Evolutionary conservation across 2,113 vertebrate genomes (phyloP), one percentile per base, ranked within the genome.

Genomic region (Toxotes chatareus): DNA sequence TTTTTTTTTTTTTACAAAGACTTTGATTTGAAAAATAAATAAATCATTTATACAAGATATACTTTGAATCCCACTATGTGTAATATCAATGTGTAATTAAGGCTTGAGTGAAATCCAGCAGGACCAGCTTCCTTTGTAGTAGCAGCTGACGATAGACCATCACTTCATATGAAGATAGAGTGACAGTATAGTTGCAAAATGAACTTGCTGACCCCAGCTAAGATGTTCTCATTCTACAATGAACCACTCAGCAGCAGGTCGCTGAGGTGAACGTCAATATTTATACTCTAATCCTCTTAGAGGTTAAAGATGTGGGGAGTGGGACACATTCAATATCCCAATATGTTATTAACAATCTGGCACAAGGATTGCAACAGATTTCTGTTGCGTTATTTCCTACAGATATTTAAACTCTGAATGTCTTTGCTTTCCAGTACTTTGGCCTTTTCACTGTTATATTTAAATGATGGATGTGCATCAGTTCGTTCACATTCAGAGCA

Each of bases 401-500:
- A 62, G 65, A 81, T 27, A 17, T 77, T 79, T 80, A 51, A 84
- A 65, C 61, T 76, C 53, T 82, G 73, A 76, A 64, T 77, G 69
- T 21, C 56, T 40, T 36, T 23, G 4, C 51, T 76, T 75, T 69
- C 60, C 16, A 17, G 13, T 64, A 13, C 11, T 56, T 66, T 56
- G 70, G 46, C 65, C 34, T 49, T 73, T 65, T 81, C 76, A 75
- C 76, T 46, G 73, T 86, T 66, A 78, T 71, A 86, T 90, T 88
- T 78, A 80, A 73, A 73, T 56, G 21, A 44, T 12, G 53, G 27
- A 27, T 27, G 34, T 1, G 42, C 23, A 21, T 13, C 27, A 49
- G 64, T 74, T 82, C 47, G 61, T 63, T 46, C 40, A 40, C 55
- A 57, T 68, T 75, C 23, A 46, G 4, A 74, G 55, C 34, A n/a